phyloP scores from a whole-genome alignment of 2,888 invertebrate species.

The Oligia latruncula region DNA sequence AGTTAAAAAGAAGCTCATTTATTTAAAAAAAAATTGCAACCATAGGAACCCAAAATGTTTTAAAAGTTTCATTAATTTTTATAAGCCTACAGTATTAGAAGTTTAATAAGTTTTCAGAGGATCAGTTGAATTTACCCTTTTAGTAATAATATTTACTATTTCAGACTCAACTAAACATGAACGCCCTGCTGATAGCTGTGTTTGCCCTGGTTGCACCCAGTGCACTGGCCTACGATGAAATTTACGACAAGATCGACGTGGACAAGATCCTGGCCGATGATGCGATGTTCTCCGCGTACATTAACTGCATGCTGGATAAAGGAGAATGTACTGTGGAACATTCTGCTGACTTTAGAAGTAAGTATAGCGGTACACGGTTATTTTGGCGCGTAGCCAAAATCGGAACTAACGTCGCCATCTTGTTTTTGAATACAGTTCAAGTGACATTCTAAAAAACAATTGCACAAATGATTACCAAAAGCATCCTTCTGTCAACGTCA shows the following conservation, averaged over 20 bases:
- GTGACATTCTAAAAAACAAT: not conserved
- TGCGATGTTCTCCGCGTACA: constrained; percentile 74
- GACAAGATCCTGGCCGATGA: constrained; percentile 82
- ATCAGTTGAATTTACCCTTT: too few species aligned
- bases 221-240: constrained; percentile 80
- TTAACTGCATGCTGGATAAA: constrained; percentile 82
- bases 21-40: too few species aligned
- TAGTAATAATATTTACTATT: constrained; percentile 6
- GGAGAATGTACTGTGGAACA: constrained; percentile 79
- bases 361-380: constrained; percentile 51
- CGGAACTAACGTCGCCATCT: not conserved
- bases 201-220: constrained; percentile 65
- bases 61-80: not conserved
- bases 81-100: too few species aligned
- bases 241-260: constrained; percentile 81
- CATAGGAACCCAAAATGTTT: too few species aligned
- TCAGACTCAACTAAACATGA: constrained; percentile 66
- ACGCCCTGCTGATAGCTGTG: constrained; percentile 65
- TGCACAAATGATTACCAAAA: not conserved
- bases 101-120: too few species aligned
- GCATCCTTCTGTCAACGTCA: not conserved
- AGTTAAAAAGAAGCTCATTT: not conserved
- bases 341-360: constrained; percentile 81
- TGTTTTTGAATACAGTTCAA: not conserved
- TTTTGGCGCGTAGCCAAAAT: not conserved